phyloP scores from a whole-genome alignment of 2,888 invertebrate genomes.

The Drosophila histrio region DNA sequence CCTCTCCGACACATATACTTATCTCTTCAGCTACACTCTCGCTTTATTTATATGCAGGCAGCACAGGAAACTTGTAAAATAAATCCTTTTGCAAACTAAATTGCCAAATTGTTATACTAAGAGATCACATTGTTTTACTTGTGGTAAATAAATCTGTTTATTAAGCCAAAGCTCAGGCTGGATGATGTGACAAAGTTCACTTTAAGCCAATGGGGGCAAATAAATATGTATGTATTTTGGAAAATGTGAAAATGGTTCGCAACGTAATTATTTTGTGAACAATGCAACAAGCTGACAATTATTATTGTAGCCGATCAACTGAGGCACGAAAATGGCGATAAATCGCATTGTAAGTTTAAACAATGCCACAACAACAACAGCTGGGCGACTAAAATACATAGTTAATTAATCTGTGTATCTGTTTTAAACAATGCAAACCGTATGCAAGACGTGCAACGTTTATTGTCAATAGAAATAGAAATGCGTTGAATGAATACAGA shows the following conservation, averaged over 20 bases:
- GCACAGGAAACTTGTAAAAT: too few relatives aligned
- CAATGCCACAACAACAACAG: constrained; percentile 1
- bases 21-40: too few relatives aligned
- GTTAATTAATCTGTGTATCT: constrained; percentile 64
- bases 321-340: constrained; percentile 34
- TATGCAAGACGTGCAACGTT: constrained; percentile 20
- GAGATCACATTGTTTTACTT: background rate
- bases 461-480: constrained; percentile 40
- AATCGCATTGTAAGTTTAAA: constrained; percentile 34
- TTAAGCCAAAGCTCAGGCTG: constrained; percentile 5
- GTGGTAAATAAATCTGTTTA: background rate
- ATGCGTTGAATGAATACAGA: constrained; percentile 7
- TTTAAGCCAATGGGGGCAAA: background rate
- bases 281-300: constrained; percentile 8
- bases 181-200: background rate
- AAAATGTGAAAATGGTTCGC: too few relatives aligned
- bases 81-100: too few relatives aligned
- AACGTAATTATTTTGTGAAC: constrained; percentile 11
- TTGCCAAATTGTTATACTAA: background rate
- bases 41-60: too few relatives aligned
- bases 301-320: constrained; percentile 20
- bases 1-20: too few relatives aligned
- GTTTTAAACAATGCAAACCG: constrained; percentile 49
- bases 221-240: too few relatives aligned
- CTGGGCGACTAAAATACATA: constrained; percentile 50